Conservation (phyloP, 1,140 invertebrate species). For the Lepidurus packardi region DNA sequence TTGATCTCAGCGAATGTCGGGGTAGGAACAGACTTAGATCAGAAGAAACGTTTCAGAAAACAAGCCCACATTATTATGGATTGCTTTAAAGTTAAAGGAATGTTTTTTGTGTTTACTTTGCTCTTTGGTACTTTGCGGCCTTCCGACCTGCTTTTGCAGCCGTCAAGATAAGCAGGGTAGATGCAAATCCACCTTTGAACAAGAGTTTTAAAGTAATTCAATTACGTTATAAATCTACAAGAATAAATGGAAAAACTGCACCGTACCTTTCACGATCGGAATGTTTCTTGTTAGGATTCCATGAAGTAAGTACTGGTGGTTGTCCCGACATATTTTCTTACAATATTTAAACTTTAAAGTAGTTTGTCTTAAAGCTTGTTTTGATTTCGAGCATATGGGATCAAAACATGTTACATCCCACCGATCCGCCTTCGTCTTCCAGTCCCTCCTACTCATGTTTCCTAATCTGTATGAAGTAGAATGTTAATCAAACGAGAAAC, state of each 20-base stretch:
- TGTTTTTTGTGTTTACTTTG: slow-evolving; percentile 54
- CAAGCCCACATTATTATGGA: neutral
- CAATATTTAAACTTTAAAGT: neutral
- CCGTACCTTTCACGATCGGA: slow-evolving; percentile 56
- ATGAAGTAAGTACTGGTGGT: slow-evolving; percentile 21
- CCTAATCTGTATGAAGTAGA: no score
- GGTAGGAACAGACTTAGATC: slow-evolving; percentile 76
- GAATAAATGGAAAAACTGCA: slow-evolving; percentile 8
- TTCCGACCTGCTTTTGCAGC: slow-evolving; percentile 79
- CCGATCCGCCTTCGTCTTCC: no score
- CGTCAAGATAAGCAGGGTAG: slow-evolving; percentile 94
- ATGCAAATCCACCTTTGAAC: slow-evolving; percentile 84
- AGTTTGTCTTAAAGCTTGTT: no score
- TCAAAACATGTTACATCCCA: no score
- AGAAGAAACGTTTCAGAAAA: slow-evolving; percentile 33
- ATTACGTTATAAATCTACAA: slow-evolving; percentile 25
- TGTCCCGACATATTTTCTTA: neutral
- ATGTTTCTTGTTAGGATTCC: slow-evolving; percentile 54
- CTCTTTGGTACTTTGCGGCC: slow-evolving; percentile 77
- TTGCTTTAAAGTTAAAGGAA: slow-evolving; percentile 27
- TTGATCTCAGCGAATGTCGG: slow-evolving; percentile 88
- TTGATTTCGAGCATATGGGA: no score
- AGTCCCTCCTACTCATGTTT: no score
- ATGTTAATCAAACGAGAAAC: no score
- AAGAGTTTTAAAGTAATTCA: slow-evolving; percentile 24